Evolutionary conservation across 37 sponge, comb jelly and placozoan species (phyloP).

Genomic region (Axinella damicornis): DNA sequence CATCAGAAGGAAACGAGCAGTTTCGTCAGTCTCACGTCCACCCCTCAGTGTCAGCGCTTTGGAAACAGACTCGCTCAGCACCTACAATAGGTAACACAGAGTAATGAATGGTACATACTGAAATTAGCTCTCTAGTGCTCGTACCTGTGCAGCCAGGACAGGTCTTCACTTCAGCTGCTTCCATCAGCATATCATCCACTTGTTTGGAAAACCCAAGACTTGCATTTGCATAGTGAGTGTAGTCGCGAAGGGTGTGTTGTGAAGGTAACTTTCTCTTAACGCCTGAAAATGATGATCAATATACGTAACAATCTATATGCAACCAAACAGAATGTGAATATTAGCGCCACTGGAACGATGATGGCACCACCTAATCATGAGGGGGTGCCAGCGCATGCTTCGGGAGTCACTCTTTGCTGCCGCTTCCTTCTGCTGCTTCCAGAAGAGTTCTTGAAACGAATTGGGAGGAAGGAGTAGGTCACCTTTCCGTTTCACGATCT

Average conservation of each 20-base stretch:
- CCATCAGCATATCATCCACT: neutral
- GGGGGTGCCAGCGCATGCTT: slow-evolving; percentile 36
- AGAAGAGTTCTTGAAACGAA: slow-evolving; percentile 30
- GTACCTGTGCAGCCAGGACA: too few species aligned
- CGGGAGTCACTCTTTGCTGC: neutral
- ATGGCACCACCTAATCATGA: slow-evolving; percentile 41
- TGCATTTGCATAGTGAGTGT: neutral
- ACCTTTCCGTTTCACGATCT: too few species aligned
- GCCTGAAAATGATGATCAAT: too few species aligned
- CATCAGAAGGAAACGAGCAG: neutral
- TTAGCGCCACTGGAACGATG: neutral
- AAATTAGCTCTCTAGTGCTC: too few species aligned
- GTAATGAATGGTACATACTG: too few species aligned
- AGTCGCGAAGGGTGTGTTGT: neutral
- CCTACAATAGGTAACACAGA: too few species aligned
- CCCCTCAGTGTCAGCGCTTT: neutral
- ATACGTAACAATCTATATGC: too few species aligned
- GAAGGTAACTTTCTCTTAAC: too few species aligned
- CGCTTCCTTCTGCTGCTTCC: slow-evolving; percentile 32
- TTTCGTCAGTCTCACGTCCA: neutral
- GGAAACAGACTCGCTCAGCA: neutral
- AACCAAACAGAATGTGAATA: too few species aligned
- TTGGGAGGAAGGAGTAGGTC: too few species aligned
- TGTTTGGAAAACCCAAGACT: neutral
- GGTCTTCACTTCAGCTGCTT: slow-evolving; percentile 3